phyloP scores from a whole-genome alignment of 2,888 invertebrate species.

The Drosophila gaucha region DNA sequence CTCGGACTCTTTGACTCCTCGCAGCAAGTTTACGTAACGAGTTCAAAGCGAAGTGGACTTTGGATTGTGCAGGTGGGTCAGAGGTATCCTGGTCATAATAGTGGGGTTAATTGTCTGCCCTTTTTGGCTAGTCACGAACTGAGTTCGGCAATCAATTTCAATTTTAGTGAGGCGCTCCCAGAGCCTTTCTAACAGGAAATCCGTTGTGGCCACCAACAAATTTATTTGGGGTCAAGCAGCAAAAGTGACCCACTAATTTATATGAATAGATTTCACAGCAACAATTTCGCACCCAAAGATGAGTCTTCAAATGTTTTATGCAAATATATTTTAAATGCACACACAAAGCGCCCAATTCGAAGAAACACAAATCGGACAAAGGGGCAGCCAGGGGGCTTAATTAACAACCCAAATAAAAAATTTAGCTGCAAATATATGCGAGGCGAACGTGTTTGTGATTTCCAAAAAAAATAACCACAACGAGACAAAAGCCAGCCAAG shows the following conservation, averaged over 20 bases:
- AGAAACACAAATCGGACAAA: slow-evolving; percentile 1
- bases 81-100: slow-evolving; percentile 26
- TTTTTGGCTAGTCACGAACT: slow-evolving; percentile 59
- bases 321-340: slow-evolving; percentile 53
- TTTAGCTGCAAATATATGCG: slow-evolving; percentile 37
- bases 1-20: not conserved
- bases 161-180: slow-evolving; percentile 40
- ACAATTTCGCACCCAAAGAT: slow-evolving; percentile 64
- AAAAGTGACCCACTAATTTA: slow-evolving; percentile 64
- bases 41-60: slow-evolving; percentile 56
- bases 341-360: slow-evolving; percentile 24
- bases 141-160: slow-evolving; percentile 66
- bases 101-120: slow-evolving; percentile 74
- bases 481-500: slow-evolving; percentile 37
- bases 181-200: slow-evolving; percentile 78
- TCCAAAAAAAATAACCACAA: slow-evolving; percentile 16
- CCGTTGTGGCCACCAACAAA: slow-evolving; percentile 50
- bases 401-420: slow-evolving; percentile 42
- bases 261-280: slow-evolving; percentile 70
- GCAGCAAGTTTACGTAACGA: slow-evolving; percentile 56
- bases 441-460: slow-evolving; percentile 47
- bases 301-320: slow-evolving; percentile 63
- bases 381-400: slow-evolving; percentile 19
- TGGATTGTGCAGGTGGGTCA: slow-evolving; percentile 58
- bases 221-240: slow-evolving; percentile 59